A percentile compares a stretch with the other conserved stretches of the same genome.
Conservation (phyloP, 37 sponge, comb jelly and placozoan genomes). For the Theonella swinhoei region DNA sequence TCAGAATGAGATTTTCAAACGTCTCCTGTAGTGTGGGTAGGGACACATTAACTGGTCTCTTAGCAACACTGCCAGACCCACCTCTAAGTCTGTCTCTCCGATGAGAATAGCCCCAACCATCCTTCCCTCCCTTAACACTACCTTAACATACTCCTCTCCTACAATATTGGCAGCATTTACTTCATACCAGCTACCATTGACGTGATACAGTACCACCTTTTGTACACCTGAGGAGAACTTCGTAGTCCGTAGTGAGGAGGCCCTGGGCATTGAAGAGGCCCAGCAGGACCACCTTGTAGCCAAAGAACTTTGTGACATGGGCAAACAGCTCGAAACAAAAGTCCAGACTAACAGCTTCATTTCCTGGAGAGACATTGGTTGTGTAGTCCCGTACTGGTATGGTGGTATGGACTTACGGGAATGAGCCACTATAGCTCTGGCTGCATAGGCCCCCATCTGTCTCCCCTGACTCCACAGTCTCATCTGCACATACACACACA, state of each 20-base stretch:
- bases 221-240: slow-evolving; percentile 76
- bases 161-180: too few relatives aligned
- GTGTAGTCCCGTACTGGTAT: not conserved
- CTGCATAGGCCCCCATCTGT: slow-evolving; percentile 97
- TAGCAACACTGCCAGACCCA: not conserved
- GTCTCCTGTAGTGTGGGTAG: slow-evolving; percentile 71
- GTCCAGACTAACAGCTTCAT: slow-evolving; percentile 72
- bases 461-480: slow-evolving; percentile 97
- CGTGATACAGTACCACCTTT: slow-evolving; percentile 44
- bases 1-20: slow-evolving; percentile 96
- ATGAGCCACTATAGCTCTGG: slow-evolving; percentile 80
- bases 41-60: not conserved
- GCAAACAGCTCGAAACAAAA: slow-evolving; percentile 99
- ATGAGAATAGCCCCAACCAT: slow-evolving; percentile 96
- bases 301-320: slow-evolving; percentile 98
- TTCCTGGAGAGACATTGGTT: slow-evolving; percentile 19
- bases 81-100: slow-evolving; percentile 97
- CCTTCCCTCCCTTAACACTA: slow-evolving; percentile 71
- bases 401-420: slow-evolving; percentile 34
- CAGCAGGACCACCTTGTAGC: slow-evolving; percentile 90
- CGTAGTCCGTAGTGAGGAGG: slow-evolving; percentile 61
- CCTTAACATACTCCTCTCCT: slow-evolving; percentile 92
- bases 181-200: not conserved
- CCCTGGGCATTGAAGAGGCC: slow-evolving; percentile 87
- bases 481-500: slow-evolving; percentile 77